A percentile compares a stretch with the other conserved stretches of the same genome.
phyloP scores from a whole-genome alignment of 2,797 vertebrate genomes.

The Ptychobarbus kaznakovi region DNA sequence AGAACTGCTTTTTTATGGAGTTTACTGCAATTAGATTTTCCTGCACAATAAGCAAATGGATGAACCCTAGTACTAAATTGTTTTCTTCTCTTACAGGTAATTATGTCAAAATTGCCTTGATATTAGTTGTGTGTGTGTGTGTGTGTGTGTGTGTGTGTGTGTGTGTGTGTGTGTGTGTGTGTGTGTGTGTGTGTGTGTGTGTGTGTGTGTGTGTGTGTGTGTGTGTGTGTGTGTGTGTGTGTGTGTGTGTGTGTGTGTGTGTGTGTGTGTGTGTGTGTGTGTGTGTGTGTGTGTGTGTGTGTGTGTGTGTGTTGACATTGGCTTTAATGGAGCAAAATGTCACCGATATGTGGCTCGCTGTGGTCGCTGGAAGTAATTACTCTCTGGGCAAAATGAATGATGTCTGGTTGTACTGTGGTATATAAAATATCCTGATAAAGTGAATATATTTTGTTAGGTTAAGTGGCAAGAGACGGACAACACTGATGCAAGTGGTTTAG shows the following conservation, averaged over 20 bases:
- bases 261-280: constrained; percentile 61
- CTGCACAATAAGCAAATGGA: constrained; percentile 75
- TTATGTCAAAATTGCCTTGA: constrained; percentile 77
- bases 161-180: too few relatives aligned
- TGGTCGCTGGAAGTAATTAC: constrained; percentile 72
- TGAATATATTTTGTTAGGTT: constrained; percentile 60
- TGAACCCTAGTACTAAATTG: constrained; percentile 72
- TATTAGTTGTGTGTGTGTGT: constrained; percentile 70
- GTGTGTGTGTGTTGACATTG: constrained; percentile 27
- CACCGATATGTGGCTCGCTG: constrained; percentile 66
- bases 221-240: too few relatives aligned
- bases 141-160: too few relatives aligned
- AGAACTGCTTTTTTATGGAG: constrained; percentile 66
- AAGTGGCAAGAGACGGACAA: constrained; percentile 23
- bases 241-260: too few relatives aligned
- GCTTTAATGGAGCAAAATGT: constrained; percentile 69
- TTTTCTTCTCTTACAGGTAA: constrained; percentile 77
- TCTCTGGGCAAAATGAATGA: constrained; percentile 64
- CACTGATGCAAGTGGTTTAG: constrained; percentile 20
- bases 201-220: too few relatives aligned
- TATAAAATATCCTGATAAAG: constrained; percentile 52
- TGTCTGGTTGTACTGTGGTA: constrained; percentile 62
- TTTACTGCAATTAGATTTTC: constrained; percentile 70
- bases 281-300: constrained; percentile 59
- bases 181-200: too few relatives aligned